Percentiles rank a stretch among this genome's conserved stretches.
phyloP scores from a whole-genome alignment of 2,888 invertebrate genomes.

The Lasioglossum figueresi region DNA sequence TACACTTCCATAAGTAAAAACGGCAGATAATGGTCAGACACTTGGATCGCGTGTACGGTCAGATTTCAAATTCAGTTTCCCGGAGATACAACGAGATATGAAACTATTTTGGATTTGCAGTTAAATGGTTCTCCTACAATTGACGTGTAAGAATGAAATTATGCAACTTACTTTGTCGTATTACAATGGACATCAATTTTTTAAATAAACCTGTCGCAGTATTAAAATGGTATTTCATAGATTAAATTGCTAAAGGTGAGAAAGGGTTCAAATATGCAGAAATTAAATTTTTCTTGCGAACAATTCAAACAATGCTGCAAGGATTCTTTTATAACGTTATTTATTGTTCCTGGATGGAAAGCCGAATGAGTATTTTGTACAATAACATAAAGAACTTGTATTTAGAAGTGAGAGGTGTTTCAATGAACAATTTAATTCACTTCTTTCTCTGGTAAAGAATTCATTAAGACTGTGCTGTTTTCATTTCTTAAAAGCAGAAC shows the following conservation, averaged over 20 bases:
- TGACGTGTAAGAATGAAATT: not conserved
- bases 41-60: not conserved
- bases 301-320: not conserved
- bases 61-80: not conserved
- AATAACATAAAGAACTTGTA: slow-evolving; percentile 8
- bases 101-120: not conserved
- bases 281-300: not conserved
- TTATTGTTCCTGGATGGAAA: not conserved
- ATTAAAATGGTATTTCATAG: not conserved
- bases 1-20: not conserved
- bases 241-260: not conserved
- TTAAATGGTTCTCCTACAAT: too few species aligned
- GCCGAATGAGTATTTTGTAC: not conserved
- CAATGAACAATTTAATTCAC: slow-evolving; percentile 71
- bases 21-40: not conserved
- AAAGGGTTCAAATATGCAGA: not conserved
- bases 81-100: not conserved
- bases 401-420: slow-evolving; percentile 47
- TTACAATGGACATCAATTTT: too few species aligned
- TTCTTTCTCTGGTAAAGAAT: slow-evolving; percentile 60
- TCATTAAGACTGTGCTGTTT: slow-evolving; percentile 66
- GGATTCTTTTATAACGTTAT: not conserved
- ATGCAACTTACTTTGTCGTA: too few species aligned
- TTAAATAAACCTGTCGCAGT: not conserved
- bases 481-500: slow-evolving; percentile 59